A percentile compares a stretch with the other conserved stretches of the same genome.
Conservation (phyloP, 2,888 invertebrate species). For the Onthophagus sagittarius region DNA sequence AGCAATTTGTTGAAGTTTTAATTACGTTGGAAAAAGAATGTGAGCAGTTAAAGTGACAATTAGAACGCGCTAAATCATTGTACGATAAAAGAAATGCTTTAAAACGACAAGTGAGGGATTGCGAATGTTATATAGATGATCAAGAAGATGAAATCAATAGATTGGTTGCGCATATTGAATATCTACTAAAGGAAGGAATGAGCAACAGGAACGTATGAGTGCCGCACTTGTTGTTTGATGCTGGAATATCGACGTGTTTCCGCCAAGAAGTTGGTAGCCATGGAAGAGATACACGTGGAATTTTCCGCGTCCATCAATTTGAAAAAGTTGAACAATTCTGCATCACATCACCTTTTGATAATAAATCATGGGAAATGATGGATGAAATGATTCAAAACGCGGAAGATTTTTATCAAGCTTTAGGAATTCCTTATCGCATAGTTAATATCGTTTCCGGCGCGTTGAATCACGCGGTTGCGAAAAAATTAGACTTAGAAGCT, state of each 20-base stretch:
- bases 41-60: constrained; percentile 36
- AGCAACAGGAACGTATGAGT: no score
- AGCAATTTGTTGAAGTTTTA: constrained; percentile 41
- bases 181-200: constrained; percentile 42
- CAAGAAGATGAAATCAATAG: constrained; percentile 57
- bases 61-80: constrained; percentile 38
- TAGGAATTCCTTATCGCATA: constrained; percentile 90
- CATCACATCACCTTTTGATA: constrained; percentile 93
- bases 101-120: constrained; percentile 52
- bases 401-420: constrained; percentile 82
- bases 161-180: constrained; percentile 53
- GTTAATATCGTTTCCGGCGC: constrained; percentile 99
- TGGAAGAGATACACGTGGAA: constrained; percentile 96
- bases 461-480: constrained; percentile 96
- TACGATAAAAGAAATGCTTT: constrained; percentile 53
- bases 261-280: constrained; percentile 98
- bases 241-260: constrained; percentile 98
- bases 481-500: constrained; percentile 95
- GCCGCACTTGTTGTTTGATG: no score
- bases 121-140: constrained; percentile 55
- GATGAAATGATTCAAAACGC: constrained; percentile 97
- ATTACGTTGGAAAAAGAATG: constrained; percentile 39
- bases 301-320: constrained; percentile 99
- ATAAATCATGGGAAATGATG: constrained; percentile 97
- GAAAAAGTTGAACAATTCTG: constrained; percentile 99